Evolutionary conservation across 2,888 invertebrate genomes (phyloP).

Genomic region (Pilophorus perplexus): DNA sequence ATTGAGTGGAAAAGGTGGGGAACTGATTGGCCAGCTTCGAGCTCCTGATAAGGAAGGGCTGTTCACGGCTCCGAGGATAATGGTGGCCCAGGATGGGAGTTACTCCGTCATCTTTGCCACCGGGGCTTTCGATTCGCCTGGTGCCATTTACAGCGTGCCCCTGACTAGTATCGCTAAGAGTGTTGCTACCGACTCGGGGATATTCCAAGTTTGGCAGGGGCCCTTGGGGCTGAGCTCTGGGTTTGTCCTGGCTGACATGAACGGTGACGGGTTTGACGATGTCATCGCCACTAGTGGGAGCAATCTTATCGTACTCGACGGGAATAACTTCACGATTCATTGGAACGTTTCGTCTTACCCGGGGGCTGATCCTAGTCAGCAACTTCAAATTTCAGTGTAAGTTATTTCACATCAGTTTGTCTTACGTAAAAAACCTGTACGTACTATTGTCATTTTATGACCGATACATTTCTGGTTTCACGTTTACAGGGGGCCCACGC

Average conservation of each 20-base stretch:
- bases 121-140: slow-evolving; percentile 69
- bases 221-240: slow-evolving; percentile 53
- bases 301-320: slow-evolving; percentile 69
- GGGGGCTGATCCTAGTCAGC: slow-evolving; percentile 4
- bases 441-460: no score
- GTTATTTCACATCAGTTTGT: no score
- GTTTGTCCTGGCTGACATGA: slow-evolving; percentile 68
- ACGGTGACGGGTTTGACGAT: slow-evolving; percentile 67
- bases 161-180: slow-evolving; percentile 51
- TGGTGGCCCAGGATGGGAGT: slow-evolving; percentile 62
- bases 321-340: slow-evolving; percentile 62
- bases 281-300: slow-evolving; percentile 72
- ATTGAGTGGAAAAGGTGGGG: slow-evolving; percentile 68
- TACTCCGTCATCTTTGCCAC: slow-evolving; percentile 67
- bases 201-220: slow-evolving; percentile 36
- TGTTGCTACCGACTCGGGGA: neutral
- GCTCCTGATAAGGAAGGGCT: slow-evolving; percentile 67
- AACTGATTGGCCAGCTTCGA: slow-evolving; percentile 60
- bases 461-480: no score
- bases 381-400: slow-evolving; percentile 51
- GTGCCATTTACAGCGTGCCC: slow-evolving; percentile 66
- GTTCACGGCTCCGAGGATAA: slow-evolving; percentile 69
- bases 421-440: no score
- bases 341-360: slow-evolving; percentile 61
- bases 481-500: slow-evolving; percentile 65